Conservation (phyloP, 2,888 invertebrate genomes). For the Caenorhabditis sp. region DNA sequence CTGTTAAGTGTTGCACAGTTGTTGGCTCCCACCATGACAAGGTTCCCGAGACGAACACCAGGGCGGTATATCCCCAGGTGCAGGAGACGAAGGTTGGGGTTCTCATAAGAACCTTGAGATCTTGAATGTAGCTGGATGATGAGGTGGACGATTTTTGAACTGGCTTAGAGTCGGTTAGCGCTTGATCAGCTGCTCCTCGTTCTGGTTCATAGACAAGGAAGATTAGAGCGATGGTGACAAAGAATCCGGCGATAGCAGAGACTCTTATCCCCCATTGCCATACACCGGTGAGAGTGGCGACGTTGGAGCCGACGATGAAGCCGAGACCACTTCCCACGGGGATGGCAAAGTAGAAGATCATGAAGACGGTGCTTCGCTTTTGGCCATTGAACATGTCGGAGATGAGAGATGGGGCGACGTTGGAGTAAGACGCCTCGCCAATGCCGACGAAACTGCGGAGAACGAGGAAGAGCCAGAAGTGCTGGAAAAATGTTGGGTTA, state of each 20-base stretch:
- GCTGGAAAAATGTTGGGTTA: conserved; percentile 72
- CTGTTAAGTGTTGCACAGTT: conserved; percentile 55
- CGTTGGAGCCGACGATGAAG: conserved; percentile 92
- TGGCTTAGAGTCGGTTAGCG: conserved; percentile 4
- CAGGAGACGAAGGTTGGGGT: conserved; percentile 90
- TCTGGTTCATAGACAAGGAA: conserved; percentile 64
- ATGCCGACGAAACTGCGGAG: conserved; percentile 92
- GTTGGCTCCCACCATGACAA: conserved; percentile 76
- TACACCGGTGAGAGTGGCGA: conserved; percentile 77
- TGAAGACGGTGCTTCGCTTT: conserved; percentile 87
- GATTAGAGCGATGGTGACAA: conserved; percentile 41
- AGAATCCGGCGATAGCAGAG: conserved; percentile 76
- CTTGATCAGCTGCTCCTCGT: conserved; percentile 59
- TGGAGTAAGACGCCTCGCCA: conserved; percentile 97
- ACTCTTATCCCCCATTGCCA: conserved; percentile 94
- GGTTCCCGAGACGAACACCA: conserved; percentile 94
- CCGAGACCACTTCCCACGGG: conserved; percentile 88
- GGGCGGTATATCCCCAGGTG: conserved; percentile 93
- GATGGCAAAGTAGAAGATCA: conserved; percentile 96
- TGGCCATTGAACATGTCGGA: conserved; percentile 86
- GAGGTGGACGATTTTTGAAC: conserved; percentile 9
- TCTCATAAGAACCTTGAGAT: conserved; percentile 27
- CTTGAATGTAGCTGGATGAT: conserved; percentile 28
- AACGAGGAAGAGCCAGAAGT: conserved; percentile 82
- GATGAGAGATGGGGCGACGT: conserved; percentile 96